These are phyloP conservation scores for Quadroppia sp. DNA, from an alignment of 2,888 invertebrate species.

Conservation along the genomic window DNA sequence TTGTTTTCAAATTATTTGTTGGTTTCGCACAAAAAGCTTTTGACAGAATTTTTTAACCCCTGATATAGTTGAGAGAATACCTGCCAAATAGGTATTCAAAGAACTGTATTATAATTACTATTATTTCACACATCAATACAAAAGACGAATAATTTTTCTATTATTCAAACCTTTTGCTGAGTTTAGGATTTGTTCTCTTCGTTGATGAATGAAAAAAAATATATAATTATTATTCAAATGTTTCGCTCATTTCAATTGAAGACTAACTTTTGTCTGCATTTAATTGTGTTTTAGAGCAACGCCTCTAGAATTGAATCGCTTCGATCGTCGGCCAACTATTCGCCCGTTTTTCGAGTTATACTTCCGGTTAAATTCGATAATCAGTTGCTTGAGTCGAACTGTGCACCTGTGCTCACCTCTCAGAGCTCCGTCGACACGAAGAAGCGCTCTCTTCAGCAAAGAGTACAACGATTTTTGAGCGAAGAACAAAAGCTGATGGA, in stretches of 20 bases:
- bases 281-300: background rate
- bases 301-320: background rate
- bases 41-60: background rate
- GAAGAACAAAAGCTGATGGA: conserved; percentile 27
- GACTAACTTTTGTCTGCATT: background rate
- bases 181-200: too few relatives aligned
- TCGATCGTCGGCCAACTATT: background rate
- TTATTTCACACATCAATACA: background rate
- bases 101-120: too few relatives aligned
- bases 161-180: background rate
- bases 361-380: background rate
- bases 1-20: too few relatives aligned
- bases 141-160: background rate
- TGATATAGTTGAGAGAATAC: background rate
- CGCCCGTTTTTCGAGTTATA: background rate
- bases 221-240: background rate
- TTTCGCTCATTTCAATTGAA: background rate
- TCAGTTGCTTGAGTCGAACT: background rate
- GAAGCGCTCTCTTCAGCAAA: conserved; percentile 6
- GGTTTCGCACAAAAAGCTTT: too few relatives aligned
- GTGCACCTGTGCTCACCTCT: background rate
- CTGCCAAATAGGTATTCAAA: too few relatives aligned
- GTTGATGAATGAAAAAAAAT: background rate
- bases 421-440: background rate
- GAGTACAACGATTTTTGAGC: conserved; percentile 2